Base-by-base conservation (phyloP, 1,140 invertebrate species). In the Odontomachus brunneus region DNA sequence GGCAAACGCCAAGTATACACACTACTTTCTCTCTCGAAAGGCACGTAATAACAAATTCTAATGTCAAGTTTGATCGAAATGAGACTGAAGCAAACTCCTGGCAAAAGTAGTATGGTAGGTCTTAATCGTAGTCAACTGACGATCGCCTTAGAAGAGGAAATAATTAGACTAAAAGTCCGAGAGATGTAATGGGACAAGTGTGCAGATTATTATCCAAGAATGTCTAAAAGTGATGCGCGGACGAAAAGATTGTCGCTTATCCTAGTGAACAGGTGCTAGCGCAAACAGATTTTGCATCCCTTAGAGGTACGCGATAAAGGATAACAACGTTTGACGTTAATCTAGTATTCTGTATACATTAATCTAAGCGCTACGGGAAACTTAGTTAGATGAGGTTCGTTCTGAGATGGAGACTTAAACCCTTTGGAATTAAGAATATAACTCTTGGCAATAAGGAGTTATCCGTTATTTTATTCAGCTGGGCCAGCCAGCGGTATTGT, bases 401-500 rank as follows among this genome's bases (percentile, higher is more conserved):
- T 84, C 29, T 78, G 72, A 80, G 55, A 71, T 87, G 76, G 24
- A 85, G 65, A 88, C 82, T 87, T 38, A 85, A 88, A 80, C 49
- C 44, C 78, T 80, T 87, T 80, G 59, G 62, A 83, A 71, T 82
- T 85, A 80, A 81, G 55, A 89, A 84, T 87, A 78, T 85, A 83
- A 86, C 81, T 44, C 38, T 90, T 88, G 88, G 87, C 86, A 89
- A 89, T 84, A 82, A 78, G 49, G 63, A 84, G 71, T 89, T 87
- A 89, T 80, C 17, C 57, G 38, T 84, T 88, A 87, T 51, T 44
- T 84, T 87, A 74, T 80, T 69, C 53, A 85, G 33, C 89, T 88
- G 91, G 91, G 72, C 91, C 91, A 91, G 91, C 91, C 91, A 91
- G 90, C 55, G 26, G 24, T 44, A 76, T 84, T 69, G 84, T 85